Evolutionary conservation across 2,113 vertebrate genomes (phyloP), one percentile per base, ranked within the genome.

Genomic region (Riparia riparia): DNA sequence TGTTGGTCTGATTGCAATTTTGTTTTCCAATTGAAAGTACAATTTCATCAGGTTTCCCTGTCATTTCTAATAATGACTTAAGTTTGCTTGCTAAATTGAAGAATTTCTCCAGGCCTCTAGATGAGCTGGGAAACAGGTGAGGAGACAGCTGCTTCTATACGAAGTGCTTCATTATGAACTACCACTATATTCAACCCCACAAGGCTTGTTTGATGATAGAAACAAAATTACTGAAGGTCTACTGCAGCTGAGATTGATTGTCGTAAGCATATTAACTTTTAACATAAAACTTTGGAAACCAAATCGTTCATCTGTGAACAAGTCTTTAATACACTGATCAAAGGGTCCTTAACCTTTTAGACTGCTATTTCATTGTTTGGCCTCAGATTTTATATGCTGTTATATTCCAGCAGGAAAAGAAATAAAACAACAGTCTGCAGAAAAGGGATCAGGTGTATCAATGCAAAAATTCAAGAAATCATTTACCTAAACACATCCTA

Each of bases 1-100:
- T 99, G 99, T 99, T 97, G 98, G 98, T 96, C 98, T 99, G 99
- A 99, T 99, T 99, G 99, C 99, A 99, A 99, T 99, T 99, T 99
- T 98, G 99, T 99, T 99, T 99, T 99, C 98, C 99, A 99, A 99
- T 99, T 99, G 99, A 98, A 98, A 98, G 98, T 99, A 99, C 99
- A 99, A 99, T 99, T 99, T 99, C 99, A 99, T 99, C 99, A 99
- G 98, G 99, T 99, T 98, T 98, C 97, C 98, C 99, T 99, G 99
- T 99, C 99, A 99, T 99, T 99, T 99, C 99, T 99, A 99, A 99
- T 99, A 99, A 99, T 98, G 98, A 98, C 98, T 98, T 98, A 98
- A 99, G 98, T 98, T 99, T 98, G 96, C 98, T 97, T 95, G 97
- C 98, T 98, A 99, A 99, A 99, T 99, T 99, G 99, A 98, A 99